Percentiles rank a stretch among this genome's conserved stretches.
Conservation (phyloP, 2,797 vertebrate genomes). For the Myoxocephalus aenaeus region DNA sequence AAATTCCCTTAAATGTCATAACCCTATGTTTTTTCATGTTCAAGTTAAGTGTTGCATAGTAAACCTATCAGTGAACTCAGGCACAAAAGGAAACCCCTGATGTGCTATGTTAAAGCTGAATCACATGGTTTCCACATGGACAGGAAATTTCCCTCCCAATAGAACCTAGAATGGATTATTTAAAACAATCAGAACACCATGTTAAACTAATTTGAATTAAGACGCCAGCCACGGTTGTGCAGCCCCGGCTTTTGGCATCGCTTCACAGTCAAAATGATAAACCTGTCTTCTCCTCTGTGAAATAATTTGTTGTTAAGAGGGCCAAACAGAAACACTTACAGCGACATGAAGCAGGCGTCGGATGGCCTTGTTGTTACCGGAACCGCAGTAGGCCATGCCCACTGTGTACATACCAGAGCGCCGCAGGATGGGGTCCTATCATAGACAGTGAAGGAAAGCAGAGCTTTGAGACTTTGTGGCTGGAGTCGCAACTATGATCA, state of each 20-base stretch:
- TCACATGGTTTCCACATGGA: not conserved
- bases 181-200: not conserved
- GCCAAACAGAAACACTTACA: slow-evolving; percentile 85
- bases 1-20: not conserved
- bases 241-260: not conserved
- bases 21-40: not conserved
- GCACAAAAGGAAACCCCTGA: not conserved
- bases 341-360: slow-evolving; percentile 96
- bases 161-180: not conserved
- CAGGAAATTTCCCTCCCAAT: not conserved
- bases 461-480: slow-evolving; percentile 58
- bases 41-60: not conserved
- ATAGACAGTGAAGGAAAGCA: slow-evolving; percentile 72
- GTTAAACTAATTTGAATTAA: slow-evolving; percentile 3
- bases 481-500: slow-evolving; percentile 39
- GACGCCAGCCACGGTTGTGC: not conserved
- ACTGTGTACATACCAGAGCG: slow-evolving; percentile 99
- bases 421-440: slow-evolving; percentile 92
- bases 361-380: slow-evolving; percentile 99
- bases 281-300: slow-evolving; percentile 12
- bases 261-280: slow-evolving; percentile 36
- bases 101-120: not conserved
- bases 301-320: slow-evolving; percentile 22
- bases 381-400: slow-evolving; percentile 99
- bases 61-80: not conserved